Evolutionary conservation across 2,888 invertebrate species (phyloP).

Genomic region (Sycophila texana): DNA sequence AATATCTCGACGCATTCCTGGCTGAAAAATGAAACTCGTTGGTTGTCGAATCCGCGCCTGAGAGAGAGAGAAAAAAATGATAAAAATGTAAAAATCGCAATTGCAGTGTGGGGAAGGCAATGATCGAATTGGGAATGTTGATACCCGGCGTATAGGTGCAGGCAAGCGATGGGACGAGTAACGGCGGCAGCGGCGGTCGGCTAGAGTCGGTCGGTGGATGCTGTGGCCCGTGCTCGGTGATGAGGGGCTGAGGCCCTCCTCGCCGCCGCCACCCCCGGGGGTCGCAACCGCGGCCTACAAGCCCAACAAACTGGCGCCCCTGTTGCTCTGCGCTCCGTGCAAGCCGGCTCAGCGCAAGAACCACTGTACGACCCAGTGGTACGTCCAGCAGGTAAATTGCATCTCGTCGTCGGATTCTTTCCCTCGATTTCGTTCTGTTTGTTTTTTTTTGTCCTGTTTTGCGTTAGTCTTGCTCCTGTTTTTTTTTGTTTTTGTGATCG

Average conservation of each 20-base stretch:
- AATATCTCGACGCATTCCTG: neutral
- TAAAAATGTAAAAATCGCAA: neutral
- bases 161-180: constrained; percentile 3
- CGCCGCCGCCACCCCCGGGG: constrained; percentile 66
- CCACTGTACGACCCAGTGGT: constrained; percentile 74
- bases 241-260: constrained; percentile 73
- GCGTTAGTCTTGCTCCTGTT: neutral
- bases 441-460: neutral
- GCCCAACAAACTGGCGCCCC: constrained; percentile 70
- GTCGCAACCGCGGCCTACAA: constrained; percentile 55
- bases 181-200: constrained; percentile 8
- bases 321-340: constrained; percentile 73
- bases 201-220: constrained; percentile 67
- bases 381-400: constrained; percentile 74
- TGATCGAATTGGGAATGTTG: neutral
- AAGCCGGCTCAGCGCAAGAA: constrained; percentile 71
- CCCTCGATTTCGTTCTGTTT: neutral
- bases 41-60: neutral
- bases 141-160: neutral
- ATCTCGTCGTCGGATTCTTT: neutral
- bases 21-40: neutral
- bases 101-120: no score
- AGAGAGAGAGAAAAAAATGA: neutral
- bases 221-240: constrained; percentile 75
- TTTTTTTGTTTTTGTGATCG: neutral